Percentiles rank a stretch among this genome's conserved stretches.
Evolutionary conservation across 2,797 vertebrate genomes (phyloP).

Genomic region (Arremon aurantiirostris): DNA sequence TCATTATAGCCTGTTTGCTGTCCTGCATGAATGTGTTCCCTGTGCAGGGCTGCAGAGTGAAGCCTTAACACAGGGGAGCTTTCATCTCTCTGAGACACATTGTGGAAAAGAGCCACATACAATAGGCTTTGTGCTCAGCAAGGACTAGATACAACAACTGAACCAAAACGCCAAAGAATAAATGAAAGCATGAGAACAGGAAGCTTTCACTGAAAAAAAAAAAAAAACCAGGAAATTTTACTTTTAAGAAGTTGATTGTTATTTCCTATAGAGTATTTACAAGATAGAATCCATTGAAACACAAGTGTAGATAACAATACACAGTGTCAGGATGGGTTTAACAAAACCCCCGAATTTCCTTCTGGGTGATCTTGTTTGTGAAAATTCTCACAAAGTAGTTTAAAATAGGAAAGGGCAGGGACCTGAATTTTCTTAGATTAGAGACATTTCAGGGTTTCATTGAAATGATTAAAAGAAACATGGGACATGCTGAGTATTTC

Average conservation of each 20-base stretch:
- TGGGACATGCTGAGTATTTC: not conserved
- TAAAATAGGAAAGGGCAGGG: not conserved
- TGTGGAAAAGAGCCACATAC: not conserved
- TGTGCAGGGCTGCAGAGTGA: not conserved
- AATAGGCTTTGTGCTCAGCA: not conserved
- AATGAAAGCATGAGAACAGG: not conserved
- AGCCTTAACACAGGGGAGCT: not conserved
- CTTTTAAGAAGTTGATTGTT: not conserved
- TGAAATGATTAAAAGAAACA: not conserved
- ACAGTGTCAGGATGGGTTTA: not conserved
- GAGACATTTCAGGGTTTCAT: not conserved
- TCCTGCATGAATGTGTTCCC: not conserved
- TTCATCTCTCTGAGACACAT: fast-evolving
- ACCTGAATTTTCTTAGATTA: not conserved
- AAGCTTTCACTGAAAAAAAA: not conserved
- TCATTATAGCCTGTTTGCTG: not conserved
- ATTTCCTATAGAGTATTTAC: not conserved
- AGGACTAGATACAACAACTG: not conserved
- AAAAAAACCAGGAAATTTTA: not conserved
- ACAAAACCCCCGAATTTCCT: not conserved
- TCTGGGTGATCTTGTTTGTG: not conserved
- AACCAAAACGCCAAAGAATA: not conserved
- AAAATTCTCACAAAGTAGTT: not conserved
- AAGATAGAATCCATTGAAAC: not conserved
- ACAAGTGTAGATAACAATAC: not conserved